Evolutionary conservation across 2,113 vertebrate genomes (phyloP), one percentile per base, ranked within the genome.

Genomic region (Triplophysa siluroides): DNA sequence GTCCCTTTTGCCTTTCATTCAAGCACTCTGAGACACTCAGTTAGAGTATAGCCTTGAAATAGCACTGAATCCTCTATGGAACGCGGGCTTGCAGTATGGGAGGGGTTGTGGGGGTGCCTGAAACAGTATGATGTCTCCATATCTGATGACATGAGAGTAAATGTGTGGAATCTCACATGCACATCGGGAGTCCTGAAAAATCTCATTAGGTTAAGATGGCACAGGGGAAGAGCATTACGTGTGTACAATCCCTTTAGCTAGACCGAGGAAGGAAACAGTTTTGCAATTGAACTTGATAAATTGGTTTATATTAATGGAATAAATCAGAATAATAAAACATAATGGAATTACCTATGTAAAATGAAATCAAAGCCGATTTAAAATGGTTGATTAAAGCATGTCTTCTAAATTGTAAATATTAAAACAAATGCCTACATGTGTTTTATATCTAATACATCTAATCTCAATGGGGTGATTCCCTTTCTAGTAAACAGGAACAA

Each of bases 21-120:
- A 81, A 81, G 78, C 81, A 85, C 81, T 83, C 72, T 33, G 60
- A 85, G 81, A 78, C 69, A 78, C 84, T 85, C 75, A 69, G 77
- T 63, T 80, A 61, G 60, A 85, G 84, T 66, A 80, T 50, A 10
- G 65, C 56, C 78, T 78, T 54, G 81, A 81, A 85, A 85, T 85
- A 85, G 84, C 81, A 45, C 18, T 12, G 38, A 81, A 83, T 81
- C 81, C 84, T 83, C 81, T 23, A 63, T 33, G 78, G 84, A 83
- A 58, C 5, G 26, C 73, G 54, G 73, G 72, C 67, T 45, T 26
- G 58, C 50, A 70, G 69, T 38, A 62, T 81, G 81, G 81, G 70
- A 18, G 70, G 24, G 73, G 52, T 41, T 67, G 78, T 45, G 69
- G 73, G 70, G 61, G 50, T 56, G 71, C 54, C 13, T 60, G 71